A percentile compares a stretch with the other conserved stretches of the same genome.
Conservation (phyloP, 2,888 invertebrate genomes). For the Ochlodes sylvanus region DNA sequence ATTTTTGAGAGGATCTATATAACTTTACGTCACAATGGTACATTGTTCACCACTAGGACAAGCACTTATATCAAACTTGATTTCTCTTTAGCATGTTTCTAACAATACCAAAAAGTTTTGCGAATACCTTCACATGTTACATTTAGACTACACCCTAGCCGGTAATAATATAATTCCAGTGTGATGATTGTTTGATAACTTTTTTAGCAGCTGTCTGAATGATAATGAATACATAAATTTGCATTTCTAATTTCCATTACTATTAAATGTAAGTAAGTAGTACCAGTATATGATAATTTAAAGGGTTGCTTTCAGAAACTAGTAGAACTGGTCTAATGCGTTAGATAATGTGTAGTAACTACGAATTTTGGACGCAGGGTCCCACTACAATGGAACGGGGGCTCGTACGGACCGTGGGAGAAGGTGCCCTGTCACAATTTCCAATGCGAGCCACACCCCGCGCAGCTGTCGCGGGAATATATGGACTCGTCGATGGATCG, state of each 20-base stretch:
- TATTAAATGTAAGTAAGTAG: neutral
- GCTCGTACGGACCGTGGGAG: conserved; percentile 68
- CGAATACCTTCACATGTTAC: no score
- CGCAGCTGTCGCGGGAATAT: conserved; percentile 76
- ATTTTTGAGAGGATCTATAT: no score
- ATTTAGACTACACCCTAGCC: no score
- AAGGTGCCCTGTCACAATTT: conserved; percentile 63
- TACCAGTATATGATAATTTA: neutral
- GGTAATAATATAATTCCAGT: no score
- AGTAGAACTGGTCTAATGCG: conserved; percentile 30
- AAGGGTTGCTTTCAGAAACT: conserved; percentile 22
- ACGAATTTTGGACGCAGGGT: conserved; percentile 28
- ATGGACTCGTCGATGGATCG: conserved; percentile 67
- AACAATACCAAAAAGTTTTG: no score
- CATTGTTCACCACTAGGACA: no score
- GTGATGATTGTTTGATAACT: no score
- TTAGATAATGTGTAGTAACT: conserved; percentile 16
- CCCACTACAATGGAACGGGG: conserved; percentile 42
- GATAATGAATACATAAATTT: conserved; percentile 11
- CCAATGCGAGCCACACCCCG: conserved; percentile 55
- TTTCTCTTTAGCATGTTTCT: no score
- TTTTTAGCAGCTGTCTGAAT: conserved; percentile 7
- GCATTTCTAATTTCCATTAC: conserved; percentile 11
- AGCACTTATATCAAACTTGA: no score
- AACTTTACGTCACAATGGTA: no score